Evolutionary conservation across 2,113 vertebrate genomes (phyloP), one percentile per base, ranked within the genome.

Genomic region (Ophthalmolycus amberensis): DNA sequence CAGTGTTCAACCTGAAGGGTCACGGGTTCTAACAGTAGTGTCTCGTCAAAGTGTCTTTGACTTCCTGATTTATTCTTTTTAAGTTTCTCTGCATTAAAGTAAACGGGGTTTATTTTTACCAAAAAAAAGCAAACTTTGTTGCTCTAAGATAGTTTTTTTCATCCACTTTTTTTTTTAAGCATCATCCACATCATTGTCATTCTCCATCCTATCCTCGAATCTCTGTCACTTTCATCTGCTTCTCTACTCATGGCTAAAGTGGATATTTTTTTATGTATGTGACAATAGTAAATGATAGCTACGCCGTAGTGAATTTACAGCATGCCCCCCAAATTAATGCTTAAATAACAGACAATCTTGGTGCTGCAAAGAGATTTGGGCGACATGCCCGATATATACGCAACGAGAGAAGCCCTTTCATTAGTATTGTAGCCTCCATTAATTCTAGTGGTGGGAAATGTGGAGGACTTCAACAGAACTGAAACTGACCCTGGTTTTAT

Each of bases 401-500:
- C 42, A 29, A 9, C 40, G 42, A 44, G 32, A 76, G 40, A 67
- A 48, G 15, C n/a, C 10, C 62, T 1, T 34, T 34, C 32, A 32
- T 15, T 83, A 87, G 79, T 90, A 80, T 88, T 80, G 46, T 46
- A 46, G 34, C 44, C 66, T 74, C 73, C 77, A 71, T 80, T 86
- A 80, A 89, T 86, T 80, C 54, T 66, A 69, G 64, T 75, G 77
- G 81, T 72, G 63, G 71, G 22, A 66, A 48, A 82, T 38, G 59
- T 72, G 48, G 60, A 77, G 38, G n/a, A 77, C 52, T 67, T 74
- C 9, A 65, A 44, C 59, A 70, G 52, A 78, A 42, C 10, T 76
- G 70, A 27, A 80, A 38, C 72, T 46, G 78, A 29, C 89, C 90
- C 87, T 94, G 93, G 93, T 94, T 94, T 92, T 94, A 94, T 93